phyloP scores from a whole-genome alignment of 2,113 vertebrate species.

The Mirza zaza region DNA sequence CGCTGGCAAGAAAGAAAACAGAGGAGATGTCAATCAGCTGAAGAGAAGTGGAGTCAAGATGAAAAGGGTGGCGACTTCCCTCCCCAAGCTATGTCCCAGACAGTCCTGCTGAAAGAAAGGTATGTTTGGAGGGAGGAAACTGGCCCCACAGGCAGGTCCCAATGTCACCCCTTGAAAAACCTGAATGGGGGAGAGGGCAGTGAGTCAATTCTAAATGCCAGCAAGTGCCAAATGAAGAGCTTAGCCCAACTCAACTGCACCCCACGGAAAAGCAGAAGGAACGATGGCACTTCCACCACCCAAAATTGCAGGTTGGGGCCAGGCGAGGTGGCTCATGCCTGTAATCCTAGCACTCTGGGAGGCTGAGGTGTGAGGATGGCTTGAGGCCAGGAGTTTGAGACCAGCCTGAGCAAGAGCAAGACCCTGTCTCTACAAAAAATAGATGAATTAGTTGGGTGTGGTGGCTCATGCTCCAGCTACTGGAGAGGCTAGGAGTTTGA shows the following conservation, averaged over 20 bases:
- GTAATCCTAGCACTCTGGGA: too few relatives aligned
- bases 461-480: too few relatives aligned
- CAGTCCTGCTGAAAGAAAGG: not conserved
- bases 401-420: too few relatives aligned
- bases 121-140: not conserved
- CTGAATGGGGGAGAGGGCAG: not conserved
- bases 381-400: too few relatives aligned
- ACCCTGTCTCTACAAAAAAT: too few relatives aligned
- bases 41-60: not conserved
- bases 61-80: not conserved
- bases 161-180: not conserved
- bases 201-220: not conserved
- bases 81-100: not conserved
- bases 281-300: fast-evolving
- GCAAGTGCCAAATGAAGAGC: not conserved
- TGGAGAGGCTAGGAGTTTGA: too few relatives aligned
- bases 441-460: too few relatives aligned
- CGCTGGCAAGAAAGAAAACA: constrained; percentile 54
- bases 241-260: not conserved
- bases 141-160: not conserved
- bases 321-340: too few relatives aligned
- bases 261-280: not conserved
- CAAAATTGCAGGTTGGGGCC: not conserved
- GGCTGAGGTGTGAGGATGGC: too few relatives aligned
- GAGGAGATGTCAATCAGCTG: not conserved